phyloP scores from a whole-genome alignment of 2,888 invertebrate species.

The Agrochola litura region DNA sequence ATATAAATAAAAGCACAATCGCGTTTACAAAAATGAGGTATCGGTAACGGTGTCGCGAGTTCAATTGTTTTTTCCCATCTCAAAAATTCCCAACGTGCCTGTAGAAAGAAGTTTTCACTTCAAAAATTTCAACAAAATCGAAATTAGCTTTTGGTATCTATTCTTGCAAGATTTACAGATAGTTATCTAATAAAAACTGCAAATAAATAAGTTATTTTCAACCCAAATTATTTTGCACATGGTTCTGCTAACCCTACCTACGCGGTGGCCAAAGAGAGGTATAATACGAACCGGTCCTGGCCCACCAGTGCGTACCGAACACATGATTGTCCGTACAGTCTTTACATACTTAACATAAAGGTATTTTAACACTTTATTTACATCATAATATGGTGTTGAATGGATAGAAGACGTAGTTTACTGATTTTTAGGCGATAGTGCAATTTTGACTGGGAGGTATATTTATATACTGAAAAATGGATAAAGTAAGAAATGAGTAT shows the following conservation, averaged over 20 bases:
- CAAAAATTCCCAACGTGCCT: too few relatives aligned
- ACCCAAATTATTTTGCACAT: background rate
- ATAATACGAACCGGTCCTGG: constrained; percentile 84
- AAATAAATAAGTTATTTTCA: background rate
- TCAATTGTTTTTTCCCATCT: too few relatives aligned
- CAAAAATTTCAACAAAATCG: too few relatives aligned
- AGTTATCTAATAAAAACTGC: too few relatives aligned
- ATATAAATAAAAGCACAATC: too few relatives aligned
- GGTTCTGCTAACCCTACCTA: constrained; percentile 72
- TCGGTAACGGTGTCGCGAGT: too few relatives aligned
- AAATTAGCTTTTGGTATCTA: too few relatives aligned
- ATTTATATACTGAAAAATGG: too few relatives aligned
- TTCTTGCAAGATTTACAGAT: too few relatives aligned
- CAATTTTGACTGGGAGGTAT: background rate
- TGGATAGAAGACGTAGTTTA: background rate
- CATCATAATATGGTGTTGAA: constrained; percentile 34
- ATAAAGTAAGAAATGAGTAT: too few relatives aligned
- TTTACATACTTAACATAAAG: constrained; percentile 64
- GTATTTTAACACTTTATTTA: constrained; percentile 62
- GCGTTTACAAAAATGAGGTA: too few relatives aligned
- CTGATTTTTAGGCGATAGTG: constrained; percentile 2
- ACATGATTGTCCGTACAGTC: constrained; percentile 79
- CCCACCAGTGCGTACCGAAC: constrained; percentile 86
- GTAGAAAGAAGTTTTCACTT: too few relatives aligned
- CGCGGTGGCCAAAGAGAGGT: constrained; percentile 79